Base-by-base conservation (phyloP, 2,113 vertebrate genomes). In the Tragulus kanchil region DNA sequence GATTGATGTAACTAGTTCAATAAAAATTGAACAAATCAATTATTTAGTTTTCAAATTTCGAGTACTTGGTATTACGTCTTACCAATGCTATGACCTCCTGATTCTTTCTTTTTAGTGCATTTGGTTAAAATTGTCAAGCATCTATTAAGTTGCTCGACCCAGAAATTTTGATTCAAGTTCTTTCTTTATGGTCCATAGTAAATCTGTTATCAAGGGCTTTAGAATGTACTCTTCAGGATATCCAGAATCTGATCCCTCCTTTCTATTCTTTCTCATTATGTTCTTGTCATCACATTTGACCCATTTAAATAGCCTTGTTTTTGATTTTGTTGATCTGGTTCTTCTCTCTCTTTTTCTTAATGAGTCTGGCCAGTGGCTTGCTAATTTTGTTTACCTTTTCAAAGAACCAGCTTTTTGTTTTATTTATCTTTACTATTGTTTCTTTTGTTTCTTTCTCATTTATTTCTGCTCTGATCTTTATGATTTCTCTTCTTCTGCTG, bases 71-170 rank as follows among this genome's bases (percentile, higher is more conserved):
- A 5, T 48, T 86, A 16, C 58, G 65, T 67, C 16, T 93, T 77
- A 62, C 3, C 87, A 86, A 67, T 56, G 6, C 36, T 58, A 3
- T 65, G 54, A 17, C 31, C 11, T 79, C 19, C 8, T 5, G 31
- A 50, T 52, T 92, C 26, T 81, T 91, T 79, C 69, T 73, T 56
- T 86, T 77, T 19, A 81, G 56, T 54, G 17, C 4, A 67, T 59
- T 95, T 48, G 45, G 28, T 84, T 94, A 73, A 81, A 94, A 59
- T 25, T 17, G 42, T 87, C n/a, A 90, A 50, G 56, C 78, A 69
- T 75, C 83, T 31, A 36, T 45, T 81, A 10, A 79, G 79, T 45
- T 36, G 5, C 12, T 69, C 31, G 90, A 13, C 15, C 1, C 42
- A 73, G 21, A 78, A 58, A 79, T 82, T 94, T 75, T 84, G 42